Conservation (phyloP, 2,888 invertebrate species). For the Ophonus ardosiacus region DNA sequence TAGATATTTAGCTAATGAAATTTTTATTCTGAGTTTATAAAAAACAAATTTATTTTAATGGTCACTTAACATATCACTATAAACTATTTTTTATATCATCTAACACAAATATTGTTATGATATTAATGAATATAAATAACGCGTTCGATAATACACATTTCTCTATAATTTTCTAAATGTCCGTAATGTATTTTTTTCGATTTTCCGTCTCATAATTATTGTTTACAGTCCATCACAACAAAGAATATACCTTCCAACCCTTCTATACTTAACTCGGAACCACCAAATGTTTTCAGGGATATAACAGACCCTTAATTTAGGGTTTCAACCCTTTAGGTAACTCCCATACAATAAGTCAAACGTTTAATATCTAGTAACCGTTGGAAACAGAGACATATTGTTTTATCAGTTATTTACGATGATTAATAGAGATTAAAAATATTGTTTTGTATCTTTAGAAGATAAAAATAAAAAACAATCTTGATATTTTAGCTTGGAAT, state of each 20-base stretch:
- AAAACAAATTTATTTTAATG: too few relatives aligned
- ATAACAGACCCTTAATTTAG: neutral
- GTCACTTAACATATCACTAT: too few relatives aligned
- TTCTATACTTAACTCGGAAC: neutral
- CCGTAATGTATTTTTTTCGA: neutral
- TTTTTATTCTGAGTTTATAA: too few relatives aligned
- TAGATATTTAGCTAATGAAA: too few relatives aligned
- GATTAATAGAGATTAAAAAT: neutral
- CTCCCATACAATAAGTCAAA: neutral
- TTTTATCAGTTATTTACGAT: neutral
- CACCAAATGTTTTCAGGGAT: neutral
- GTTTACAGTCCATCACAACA: neutral
- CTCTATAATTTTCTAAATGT: neutral
- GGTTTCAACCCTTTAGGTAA: neutral
- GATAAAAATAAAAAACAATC: too few relatives aligned
- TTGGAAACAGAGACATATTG: neutral
- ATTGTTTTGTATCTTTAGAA: too few relatives aligned
- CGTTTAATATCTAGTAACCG: neutral
- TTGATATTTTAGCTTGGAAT: too few relatives aligned
- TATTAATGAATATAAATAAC: too few relatives aligned
- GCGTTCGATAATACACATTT: too few relatives aligned
- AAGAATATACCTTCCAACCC: neutral
- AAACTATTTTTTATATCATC: too few relatives aligned
- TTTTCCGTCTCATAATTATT: neutral
- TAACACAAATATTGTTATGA: too few relatives aligned